Evolutionary conservation across 1,140 invertebrate species (phyloP).

Genomic region (Ostrea edulis): DNA sequence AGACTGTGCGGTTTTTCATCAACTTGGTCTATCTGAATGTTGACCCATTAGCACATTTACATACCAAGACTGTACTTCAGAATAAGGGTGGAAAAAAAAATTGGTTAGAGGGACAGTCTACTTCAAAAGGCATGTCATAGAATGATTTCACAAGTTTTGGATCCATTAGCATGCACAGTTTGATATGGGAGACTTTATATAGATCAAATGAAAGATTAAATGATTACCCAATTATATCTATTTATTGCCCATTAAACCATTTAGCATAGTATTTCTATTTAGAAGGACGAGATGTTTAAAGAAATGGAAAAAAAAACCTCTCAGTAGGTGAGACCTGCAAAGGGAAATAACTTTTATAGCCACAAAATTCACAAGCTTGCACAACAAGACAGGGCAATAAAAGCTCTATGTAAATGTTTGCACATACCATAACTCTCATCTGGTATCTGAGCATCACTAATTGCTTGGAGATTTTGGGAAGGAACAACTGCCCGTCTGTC

Average conservation of each 20-base stretch:
- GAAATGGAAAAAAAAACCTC: too few relatives aligned
- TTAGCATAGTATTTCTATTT: neutral
- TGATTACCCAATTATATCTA: slow-evolving; percentile 9
- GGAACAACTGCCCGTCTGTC: slow-evolving; percentile 12
- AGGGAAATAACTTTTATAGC: neutral
- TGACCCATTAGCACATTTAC: neutral
- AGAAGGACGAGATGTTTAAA: too few relatives aligned
- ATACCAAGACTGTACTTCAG: neutral
- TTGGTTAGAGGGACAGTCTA: neutral
- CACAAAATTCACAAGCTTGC: neutral
- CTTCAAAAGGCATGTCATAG: neutral
- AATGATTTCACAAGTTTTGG: neutral
- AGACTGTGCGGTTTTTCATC: neutral
- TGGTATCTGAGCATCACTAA: neutral
- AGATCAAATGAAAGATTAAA: neutral
- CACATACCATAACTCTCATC: neutral
- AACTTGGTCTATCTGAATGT: slow-evolving; percentile 3
- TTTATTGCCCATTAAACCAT: slow-evolving; percentile 18
- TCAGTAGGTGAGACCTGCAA: neutral
- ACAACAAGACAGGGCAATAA: neutral
- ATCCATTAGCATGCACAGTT: neutral
- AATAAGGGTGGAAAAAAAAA: slow-evolving; percentile 5
- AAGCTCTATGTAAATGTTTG: neutral
- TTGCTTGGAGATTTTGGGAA: neutral
- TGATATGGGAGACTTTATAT: neutral